A percentile compares a stretch with the other conserved stretches of the same genome.
phyloP scores from a whole-genome alignment of 1,140 invertebrate genomes.

The Proctacanthus coquilletti region DNA sequence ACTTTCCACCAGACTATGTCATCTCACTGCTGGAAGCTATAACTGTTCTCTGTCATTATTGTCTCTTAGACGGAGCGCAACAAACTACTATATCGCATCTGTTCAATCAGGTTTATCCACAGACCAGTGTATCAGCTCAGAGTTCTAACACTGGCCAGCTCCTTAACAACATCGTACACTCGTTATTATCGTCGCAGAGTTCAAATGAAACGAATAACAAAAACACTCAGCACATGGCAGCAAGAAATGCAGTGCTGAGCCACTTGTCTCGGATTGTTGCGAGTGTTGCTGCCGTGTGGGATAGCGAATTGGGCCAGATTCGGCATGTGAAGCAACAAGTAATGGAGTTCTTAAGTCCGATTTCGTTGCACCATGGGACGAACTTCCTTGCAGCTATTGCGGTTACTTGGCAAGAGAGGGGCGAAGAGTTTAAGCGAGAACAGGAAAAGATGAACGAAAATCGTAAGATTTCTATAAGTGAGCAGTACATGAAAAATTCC shows the following conservation, averaged over 20 bases:
- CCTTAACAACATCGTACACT: constrained; percentile 68
- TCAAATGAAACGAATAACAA: constrained; percentile 18
- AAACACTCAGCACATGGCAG: constrained; percentile 31
- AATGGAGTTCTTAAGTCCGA: constrained; percentile 72
- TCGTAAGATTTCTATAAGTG: constrained; percentile 10
- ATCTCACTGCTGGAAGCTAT: constrained; percentile 66
- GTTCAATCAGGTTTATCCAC: constrained; percentile 39
- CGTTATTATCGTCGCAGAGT: constrained; percentile 44
- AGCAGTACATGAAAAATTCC: constrained; percentile 25
- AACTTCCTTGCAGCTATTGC: constrained; percentile 73
- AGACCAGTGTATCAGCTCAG: constrained; percentile 32
- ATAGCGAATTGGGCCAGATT: constrained; percentile 38
- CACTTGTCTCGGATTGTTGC: constrained; percentile 70
- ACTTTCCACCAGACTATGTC: constrained; percentile 59
- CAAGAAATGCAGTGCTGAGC: constrained; percentile 56
- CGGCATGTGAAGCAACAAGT: constrained; percentile 55
- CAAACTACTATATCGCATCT: constrained; percentile 42
- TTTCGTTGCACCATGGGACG: constrained; percentile 69
- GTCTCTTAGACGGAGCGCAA: constrained; percentile 56
- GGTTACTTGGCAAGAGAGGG: constrained; percentile 76
- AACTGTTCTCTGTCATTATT: constrained; percentile 73
- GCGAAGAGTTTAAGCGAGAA: constrained; percentile 10
- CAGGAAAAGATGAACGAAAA: constrained; percentile 1
- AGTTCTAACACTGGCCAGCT: constrained; percentile 52
- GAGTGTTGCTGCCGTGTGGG: constrained; percentile 67